Conservation (phyloP, 2,888 invertebrate genomes). For the Oegoconia quadripuncta region DNA sequence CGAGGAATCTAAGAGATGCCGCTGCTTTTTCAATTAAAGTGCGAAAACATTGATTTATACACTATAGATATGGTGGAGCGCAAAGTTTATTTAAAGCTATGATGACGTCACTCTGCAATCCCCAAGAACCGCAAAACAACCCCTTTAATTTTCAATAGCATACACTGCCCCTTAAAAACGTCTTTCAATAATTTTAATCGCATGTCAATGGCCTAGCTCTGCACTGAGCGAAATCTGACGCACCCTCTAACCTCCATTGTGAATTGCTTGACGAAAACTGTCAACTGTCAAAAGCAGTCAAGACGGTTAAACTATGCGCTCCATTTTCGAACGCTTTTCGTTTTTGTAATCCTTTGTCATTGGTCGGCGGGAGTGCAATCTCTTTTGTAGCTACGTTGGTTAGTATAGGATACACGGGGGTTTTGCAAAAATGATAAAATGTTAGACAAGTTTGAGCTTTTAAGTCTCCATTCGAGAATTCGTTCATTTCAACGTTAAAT, state of each 20-base stretch:
- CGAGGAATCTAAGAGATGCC: too few species aligned
- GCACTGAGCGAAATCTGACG: slow-evolving; percentile 52
- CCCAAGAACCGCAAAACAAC: slow-evolving; percentile 35
- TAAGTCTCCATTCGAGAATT: too few species aligned
- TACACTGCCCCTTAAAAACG: slow-evolving; percentile 41
- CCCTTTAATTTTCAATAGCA: slow-evolving; percentile 53
- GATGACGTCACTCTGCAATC: neutral
- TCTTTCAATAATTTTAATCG: slow-evolving; percentile 75
- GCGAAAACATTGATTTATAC: too few species aligned
- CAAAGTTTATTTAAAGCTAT: too few species aligned
- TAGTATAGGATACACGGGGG: neutral
- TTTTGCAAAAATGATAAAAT: too few species aligned
- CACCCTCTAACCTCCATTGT: slow-evolving; percentile 72
- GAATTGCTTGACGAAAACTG: slow-evolving; percentile 67
- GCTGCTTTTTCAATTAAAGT: too few species aligned
- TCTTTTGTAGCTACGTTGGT: slow-evolving; percentile 26
- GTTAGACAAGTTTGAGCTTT: too few species aligned
- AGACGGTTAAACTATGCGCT: slow-evolving; percentile 75
- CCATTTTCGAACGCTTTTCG: slow-evolving; percentile 61
- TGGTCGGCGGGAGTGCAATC: slow-evolving; percentile 41
- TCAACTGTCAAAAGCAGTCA: slow-evolving; percentile 77
- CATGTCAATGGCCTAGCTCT: slow-evolving; percentile 60
- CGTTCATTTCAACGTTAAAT: too few species aligned
- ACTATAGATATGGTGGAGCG: too few species aligned
- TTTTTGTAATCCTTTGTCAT: slow-evolving; percentile 58